Base-by-base conservation (phyloP, 2,113 vertebrate genomes). In the Excalfactoria chinensis region DNA sequence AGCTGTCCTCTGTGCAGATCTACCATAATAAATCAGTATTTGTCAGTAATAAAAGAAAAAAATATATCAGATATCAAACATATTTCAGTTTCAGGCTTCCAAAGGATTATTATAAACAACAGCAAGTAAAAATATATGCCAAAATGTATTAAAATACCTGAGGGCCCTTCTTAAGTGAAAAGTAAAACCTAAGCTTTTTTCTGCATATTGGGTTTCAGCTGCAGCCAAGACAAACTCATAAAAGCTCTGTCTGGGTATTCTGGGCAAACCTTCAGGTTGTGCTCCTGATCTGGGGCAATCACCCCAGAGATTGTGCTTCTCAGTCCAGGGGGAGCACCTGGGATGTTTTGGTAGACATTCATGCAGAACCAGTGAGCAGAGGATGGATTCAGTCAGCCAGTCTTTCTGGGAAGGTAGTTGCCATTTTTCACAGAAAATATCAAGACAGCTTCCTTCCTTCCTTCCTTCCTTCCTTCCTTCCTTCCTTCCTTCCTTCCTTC, bases 221-320 rank as follows among this genome's bases (percentile, higher is more conserved):
- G 41, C 22, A 63, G 79, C 32, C 28, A 34, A 70, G 25, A 58
- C 28, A 73, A 89, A 43, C 8, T 35, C 21, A 9, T 8, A 2
- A 7, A 78, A 49, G 6, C 11, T 41, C 28, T 32, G 7, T 59
- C 44, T 63, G 69, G 10, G 34, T 13, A 4, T 14, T 70, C 46
- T 74, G 37, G 14, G 9, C 44, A 20, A 11, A 7, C 56, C 28
- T 37, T 59, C 28, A 67, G n/a, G n/a, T 10, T 1, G 7, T 2
- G 35, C 0, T 0, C 6, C 14, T 0, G 0, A 26, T 13, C 3
- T 1, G 0, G 17, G 15, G 23, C 51, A 32, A 7, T 37, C 60
- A 63, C 25, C 35, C 37, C 40, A 37, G 69, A 53, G 14, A 30
- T 15, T 14, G n/a, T 69, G 37, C 16, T 88, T 25, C 56, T 62